Evolutionary conservation across 2,113 vertebrate species (phyloP), one percentile per base, ranked within the genome.

Genomic region (Fukomys damarensis): DNA sequence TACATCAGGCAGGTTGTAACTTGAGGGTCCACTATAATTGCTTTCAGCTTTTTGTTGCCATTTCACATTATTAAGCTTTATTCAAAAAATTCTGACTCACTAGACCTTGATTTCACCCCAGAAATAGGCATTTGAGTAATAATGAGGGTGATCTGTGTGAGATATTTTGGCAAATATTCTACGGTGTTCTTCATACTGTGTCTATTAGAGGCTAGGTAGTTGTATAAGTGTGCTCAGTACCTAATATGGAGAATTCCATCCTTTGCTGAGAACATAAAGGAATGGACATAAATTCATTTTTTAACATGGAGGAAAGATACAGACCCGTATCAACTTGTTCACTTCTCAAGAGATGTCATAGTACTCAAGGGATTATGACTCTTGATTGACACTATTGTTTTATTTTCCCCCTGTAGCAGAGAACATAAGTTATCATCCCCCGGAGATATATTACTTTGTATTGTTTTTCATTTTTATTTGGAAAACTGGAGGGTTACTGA

Each of bases 341-440:
- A 35, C 61, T 96, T 95, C 30, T 94, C 32, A 93, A 58, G 43
- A 63, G 2, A 41, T 56, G 6, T n/a, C 61, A 58, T 32, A 80
- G 41, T 65, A 79, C 30, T 93, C 35, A 87, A 68, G 5, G 9
- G 13, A 7, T 97, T 96, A n/a, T 88, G n/a, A 76, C 58, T 89
- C 52, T 76, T 89, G 14, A 84, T 92, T 82, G 61, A 59, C 4
- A 30, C 43, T 81, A 0, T 74, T 79, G 41, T 80, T 19, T 28
- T 59, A 43, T 28, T 49, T 0, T 68, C 17, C 59, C 10, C 14
- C 43, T 85, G 32, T 91, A 72, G 74, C 28, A 80, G 49, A 92
- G 5, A 95, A 83, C 5, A 87, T 43, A 12, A 80, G 3, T 76
- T 16, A 79, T 61, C 96, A 38, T 90, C 22, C 89, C n/a, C 49